These are phyloP conservation scores for Plagodis pulveraria DNA, from an alignment of 2,888 invertebrate species.

Conservation along the genomic window DNA sequence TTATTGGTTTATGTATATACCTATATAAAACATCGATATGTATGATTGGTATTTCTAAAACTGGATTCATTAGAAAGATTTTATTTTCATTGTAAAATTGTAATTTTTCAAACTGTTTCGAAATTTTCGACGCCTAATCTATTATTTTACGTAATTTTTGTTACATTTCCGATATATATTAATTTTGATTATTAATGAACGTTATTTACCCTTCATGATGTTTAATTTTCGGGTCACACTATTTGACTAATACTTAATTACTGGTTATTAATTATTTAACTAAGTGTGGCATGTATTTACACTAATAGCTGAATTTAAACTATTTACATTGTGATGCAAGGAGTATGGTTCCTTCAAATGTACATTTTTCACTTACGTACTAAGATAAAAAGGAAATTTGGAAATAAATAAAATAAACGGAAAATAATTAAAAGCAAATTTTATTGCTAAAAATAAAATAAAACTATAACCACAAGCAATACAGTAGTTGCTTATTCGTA, in stretches of 20 bases:
- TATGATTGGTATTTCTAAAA: slow-evolving; percentile 81
- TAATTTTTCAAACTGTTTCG: slow-evolving; percentile 56
- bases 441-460: slow-evolving; percentile 84
- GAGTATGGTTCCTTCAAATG: slow-evolving; percentile 82
- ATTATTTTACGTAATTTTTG: slow-evolving; percentile 57
- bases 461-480: slow-evolving; percentile 81
- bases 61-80: slow-evolving; percentile 61
- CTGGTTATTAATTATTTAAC: slow-evolving; percentile 43
- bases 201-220: slow-evolving; percentile 54
- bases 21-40: slow-evolving; percentile 83
- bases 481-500: slow-evolving; percentile 71
- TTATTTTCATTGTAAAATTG: slow-evolving; percentile 53
- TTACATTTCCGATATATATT: slow-evolving; percentile 66
- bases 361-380: slow-evolving; percentile 63
- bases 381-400: slow-evolving; percentile 54
- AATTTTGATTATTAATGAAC: slow-evolving; percentile 70
- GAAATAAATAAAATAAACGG: slow-evolving; percentile 70
- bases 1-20: slow-evolving; percentile 42
- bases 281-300: slow-evolving; percentile 54
- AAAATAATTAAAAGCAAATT: slow-evolving; percentile 82
- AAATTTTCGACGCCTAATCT: slow-evolving; percentile 62
- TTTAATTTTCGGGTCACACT: slow-evolving; percentile 39
- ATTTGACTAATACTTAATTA: slow-evolving; percentile 44
- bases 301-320: slow-evolving; percentile 57
- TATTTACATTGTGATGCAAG: slow-evolving; percentile 81